Evolutionary conservation across 2,113 vertebrate genomes (phyloP).

Genomic region (Stegastes partitus): DNA sequence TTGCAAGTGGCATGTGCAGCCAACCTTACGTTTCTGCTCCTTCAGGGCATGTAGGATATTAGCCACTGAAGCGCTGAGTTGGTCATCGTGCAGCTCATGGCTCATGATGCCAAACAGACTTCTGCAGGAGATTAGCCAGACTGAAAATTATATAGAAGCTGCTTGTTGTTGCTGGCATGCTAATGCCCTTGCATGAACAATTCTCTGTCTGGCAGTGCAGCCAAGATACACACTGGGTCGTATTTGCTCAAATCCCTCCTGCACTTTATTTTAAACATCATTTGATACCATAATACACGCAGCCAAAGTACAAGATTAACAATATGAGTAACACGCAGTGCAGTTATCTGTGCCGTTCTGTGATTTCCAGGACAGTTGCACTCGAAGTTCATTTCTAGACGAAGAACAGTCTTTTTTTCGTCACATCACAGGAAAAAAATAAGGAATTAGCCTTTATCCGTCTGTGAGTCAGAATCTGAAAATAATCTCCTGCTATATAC

Average conservation of each 20-base stretch:
- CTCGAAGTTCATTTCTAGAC: constrained; percentile 2
- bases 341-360: constrained; percentile 9
- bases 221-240: constrained; percentile 29
- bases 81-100: constrained; percentile 40
- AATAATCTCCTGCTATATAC: constrained; percentile 17
- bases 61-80: constrained; percentile 30
- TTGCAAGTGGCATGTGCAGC: constrained; percentile 54
- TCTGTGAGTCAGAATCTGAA: constrained; percentile 7
- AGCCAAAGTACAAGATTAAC: constrained; percentile 29
- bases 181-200: constrained; percentile 12
- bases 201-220: not conserved
- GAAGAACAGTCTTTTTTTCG: not conserved
- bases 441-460: constrained; percentile 25
- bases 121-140: constrained; percentile 57
- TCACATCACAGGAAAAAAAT: not conserved
- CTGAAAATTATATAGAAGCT: constrained; percentile 44
- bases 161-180: constrained; percentile 43
- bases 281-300: constrained; percentile 23
- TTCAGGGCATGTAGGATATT: constrained; percentile 43
- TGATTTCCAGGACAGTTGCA: constrained; percentile 8
- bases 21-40: constrained; percentile 56
- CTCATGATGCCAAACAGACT: constrained; percentile 52
- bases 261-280: constrained; percentile 24
- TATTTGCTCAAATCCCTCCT: constrained; percentile 34
- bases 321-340: constrained; percentile 1